phyloP scores from a whole-genome alignment of 30 jellyfish, hydroid and myxozoan genomes.

The Hydractinia echinata region DNA sequence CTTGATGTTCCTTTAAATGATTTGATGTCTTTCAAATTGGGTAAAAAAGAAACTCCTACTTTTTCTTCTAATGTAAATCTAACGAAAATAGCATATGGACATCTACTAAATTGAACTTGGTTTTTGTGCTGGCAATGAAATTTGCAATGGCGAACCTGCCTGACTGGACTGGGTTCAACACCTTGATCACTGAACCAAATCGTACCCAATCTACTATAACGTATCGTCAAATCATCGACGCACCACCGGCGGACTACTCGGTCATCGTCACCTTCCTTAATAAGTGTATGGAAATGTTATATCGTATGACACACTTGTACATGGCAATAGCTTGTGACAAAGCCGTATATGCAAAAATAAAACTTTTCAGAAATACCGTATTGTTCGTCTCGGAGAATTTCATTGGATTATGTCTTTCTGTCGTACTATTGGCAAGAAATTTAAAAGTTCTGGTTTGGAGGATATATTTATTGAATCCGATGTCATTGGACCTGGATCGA shows the following conservation, averaged over 20 bases:
- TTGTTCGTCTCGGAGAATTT: conserved; percentile 58
- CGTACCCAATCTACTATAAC: conserved; percentile 28
- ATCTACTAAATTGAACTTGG: conserved; percentile 9
- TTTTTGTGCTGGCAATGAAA: conserved; percentile 4
- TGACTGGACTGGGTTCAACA: conserved; percentile 65
- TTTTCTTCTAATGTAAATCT: too few species aligned
- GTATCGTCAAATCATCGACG: conserved; percentile 49
- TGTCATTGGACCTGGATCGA: conserved; percentile 41
- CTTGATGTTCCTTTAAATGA: too few species aligned
- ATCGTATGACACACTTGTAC: too few species aligned
- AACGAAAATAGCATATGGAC: neutral
- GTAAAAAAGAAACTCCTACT: too few species aligned
- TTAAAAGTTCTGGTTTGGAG: conserved; percentile 50
- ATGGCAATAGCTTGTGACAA: conserved; percentile 2
- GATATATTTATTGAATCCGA: conserved; percentile 50
- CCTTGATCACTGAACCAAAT: conserved; percentile 10
- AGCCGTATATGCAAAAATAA: conserved; percentile 43
- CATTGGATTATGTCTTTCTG: conserved; percentile 66
- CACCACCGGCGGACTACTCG: conserved; percentile 37
- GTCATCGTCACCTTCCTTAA: conserved; percentile 26
- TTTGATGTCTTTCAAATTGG: too few species aligned
- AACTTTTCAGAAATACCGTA: conserved; percentile 8
- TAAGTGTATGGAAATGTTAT: too few species aligned
- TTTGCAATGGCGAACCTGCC: conserved; percentile 26
- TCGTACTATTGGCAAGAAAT: conserved; percentile 46